Conservation (phyloP, 2,797 vertebrate species). For the Cichlasoma orientale region DNA sequence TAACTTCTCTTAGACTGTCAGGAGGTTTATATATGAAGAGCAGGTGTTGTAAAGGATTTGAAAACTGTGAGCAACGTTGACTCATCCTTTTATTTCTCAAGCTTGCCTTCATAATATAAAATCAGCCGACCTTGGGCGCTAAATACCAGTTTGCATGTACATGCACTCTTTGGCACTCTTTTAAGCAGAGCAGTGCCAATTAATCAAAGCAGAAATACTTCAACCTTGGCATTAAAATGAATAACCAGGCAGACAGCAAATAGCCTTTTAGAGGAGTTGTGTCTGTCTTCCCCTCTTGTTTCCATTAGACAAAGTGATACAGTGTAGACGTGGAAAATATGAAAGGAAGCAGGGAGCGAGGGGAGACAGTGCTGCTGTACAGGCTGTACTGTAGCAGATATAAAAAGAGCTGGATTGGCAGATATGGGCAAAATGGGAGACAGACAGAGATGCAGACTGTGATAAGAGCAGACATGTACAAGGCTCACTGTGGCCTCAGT, state of each 20-base stretch:
- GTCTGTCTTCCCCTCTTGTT: not conserved
- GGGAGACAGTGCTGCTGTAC: constrained; percentile 2
- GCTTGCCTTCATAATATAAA: constrained; percentile 35
- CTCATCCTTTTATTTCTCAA: constrained; percentile 46
- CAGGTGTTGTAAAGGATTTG: constrained; percentile 15
- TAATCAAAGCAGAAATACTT: constrained; percentile 36
- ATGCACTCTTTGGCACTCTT: constrained; percentile 29
- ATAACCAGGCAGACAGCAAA: constrained; percentile 16
- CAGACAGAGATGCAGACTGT: constrained; percentile 49
- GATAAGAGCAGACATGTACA: constrained; percentile 69
- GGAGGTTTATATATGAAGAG: not conserved
- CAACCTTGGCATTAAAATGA: constrained; percentile 43
- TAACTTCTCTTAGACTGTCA: not conserved
- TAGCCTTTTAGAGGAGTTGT: not conserved
- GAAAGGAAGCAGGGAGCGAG: constrained; percentile 2
- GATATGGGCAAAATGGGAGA: constrained; percentile 40
- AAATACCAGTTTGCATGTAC: constrained; percentile 52
- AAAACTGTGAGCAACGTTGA: constrained; percentile 31
- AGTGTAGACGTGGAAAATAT: not conserved
- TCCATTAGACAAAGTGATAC: constrained; percentile 16
- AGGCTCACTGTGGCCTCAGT: constrained; percentile 55
- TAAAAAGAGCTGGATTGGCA: constrained; percentile 42
- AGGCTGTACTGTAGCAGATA: constrained; percentile 4
- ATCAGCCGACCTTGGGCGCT: constrained; percentile 45
- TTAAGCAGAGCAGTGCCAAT: constrained; percentile 15